Evolutionary conservation across 2,113 vertebrate species (phyloP), one percentile per base, ranked within the genome.

Genomic region (Tamias sibiricus): DNA sequence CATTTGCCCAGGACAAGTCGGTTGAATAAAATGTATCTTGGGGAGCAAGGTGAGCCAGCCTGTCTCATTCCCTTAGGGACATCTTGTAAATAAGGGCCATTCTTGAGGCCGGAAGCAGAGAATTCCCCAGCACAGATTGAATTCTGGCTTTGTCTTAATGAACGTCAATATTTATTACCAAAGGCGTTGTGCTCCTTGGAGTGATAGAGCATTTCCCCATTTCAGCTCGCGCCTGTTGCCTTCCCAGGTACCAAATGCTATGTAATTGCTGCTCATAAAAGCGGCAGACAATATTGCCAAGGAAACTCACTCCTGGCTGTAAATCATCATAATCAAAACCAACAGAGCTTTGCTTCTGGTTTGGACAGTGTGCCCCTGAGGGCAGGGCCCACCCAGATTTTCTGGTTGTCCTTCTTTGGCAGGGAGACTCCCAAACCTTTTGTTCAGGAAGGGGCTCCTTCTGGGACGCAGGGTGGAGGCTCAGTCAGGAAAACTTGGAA

Each of bases 231-330:
- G 90, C 95, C 75, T 87, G 95, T 87, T 98, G 97, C 97, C 96
- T 97, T 95, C 97, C 97, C 94, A 97, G 97, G 92, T 93, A 94
- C 91, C 98, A 97, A 96, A 54, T 42, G 72, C 97, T 84, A 37
- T 68, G 97, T 97, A 98, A 98, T 97, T 96, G 97, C 95, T 81
- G 97, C 95, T 98, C 96, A 86, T 97, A 97, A 98, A 95, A 74
- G 96, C 30, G 16, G 96, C 9, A 87, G 97, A 87, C 87, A 66
- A 66, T 30, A 97, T 66, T 75, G 96, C 98, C 97, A 94, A 76
- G 98, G 98, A 98, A 98, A 97, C 97, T 94, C 98, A 96, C 97
- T 97, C 94, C 97, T 66, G 30, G 92, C 96, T 97, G 97, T 97
- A 98, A 98, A 97, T 98, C 96, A 98, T 96, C 92, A 96, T 96